A percentile compares a stretch with the other conserved stretches of the same genome.
Conservation (phyloP, 2,113 vertebrate species). For the Neoarius graeffei region DNA sequence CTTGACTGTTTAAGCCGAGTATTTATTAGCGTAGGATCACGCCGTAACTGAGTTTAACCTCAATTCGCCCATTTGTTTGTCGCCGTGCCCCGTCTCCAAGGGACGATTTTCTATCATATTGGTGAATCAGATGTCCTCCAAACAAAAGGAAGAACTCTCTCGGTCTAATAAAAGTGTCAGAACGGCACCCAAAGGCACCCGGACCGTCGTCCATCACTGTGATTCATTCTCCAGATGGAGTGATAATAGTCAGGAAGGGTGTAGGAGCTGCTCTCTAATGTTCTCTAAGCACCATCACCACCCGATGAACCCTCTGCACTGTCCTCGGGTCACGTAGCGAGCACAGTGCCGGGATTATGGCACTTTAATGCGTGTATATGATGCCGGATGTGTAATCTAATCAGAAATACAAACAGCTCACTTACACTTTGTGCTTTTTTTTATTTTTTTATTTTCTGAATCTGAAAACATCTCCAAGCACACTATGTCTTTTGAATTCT, state of each 20-base stretch:
- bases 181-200: neutral
- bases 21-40: neutral
- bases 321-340: conserved; percentile 9
- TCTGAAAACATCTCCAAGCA: neutral
- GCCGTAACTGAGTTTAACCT: conserved; percentile 1
- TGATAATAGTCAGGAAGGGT: neutral
- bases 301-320: neutral
- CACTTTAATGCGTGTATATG: neutral
- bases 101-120: conserved; percentile 29
- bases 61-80: neutral
- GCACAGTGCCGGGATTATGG: neutral
- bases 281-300: conserved; percentile 7
- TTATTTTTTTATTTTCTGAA: neutral
- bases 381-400: neutral
- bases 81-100: conserved; percentile 46
- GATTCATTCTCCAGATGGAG: conserved; percentile 6
- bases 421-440: too few relatives aligned
- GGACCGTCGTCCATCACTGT: conserved; percentile 17
- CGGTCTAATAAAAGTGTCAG: conserved; percentile 40
- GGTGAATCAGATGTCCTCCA: conserved; percentile 10
- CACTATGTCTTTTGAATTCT: neutral
- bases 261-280: conserved; percentile 35
- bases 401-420: neutral
- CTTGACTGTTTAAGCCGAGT: neutral
- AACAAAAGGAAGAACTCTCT: conserved; percentile 11